Evolutionary conservation across 2,113 vertebrate genomes (phyloP).

Genomic region (Strix uralensis): DNA sequence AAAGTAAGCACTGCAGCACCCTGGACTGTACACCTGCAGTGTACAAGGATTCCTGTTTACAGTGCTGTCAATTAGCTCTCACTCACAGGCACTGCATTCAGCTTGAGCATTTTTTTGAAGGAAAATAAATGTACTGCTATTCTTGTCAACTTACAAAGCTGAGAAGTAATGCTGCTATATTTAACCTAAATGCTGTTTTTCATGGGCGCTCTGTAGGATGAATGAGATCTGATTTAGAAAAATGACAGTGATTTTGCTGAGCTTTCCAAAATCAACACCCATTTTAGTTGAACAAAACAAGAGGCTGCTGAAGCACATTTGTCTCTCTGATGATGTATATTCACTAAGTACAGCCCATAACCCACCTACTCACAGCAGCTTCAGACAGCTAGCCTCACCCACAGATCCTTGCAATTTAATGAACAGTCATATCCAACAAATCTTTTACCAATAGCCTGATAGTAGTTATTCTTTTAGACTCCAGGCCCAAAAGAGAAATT

Average conservation of each 20-base stretch:
- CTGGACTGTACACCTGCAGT: background rate
- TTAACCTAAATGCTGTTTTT: constrained; percentile 38
- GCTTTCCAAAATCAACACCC: constrained; percentile 58
- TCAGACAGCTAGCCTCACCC: constrained; percentile 15
- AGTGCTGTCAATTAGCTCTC: background rate
- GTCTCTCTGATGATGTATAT: constrained; percentile 68
- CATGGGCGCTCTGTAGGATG: constrained; percentile 21
- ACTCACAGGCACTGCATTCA: background rate
- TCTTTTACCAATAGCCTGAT: constrained; percentile 49
- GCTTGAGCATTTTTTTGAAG: background rate
- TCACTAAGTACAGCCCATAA: constrained; percentile 66
- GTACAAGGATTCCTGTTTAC: background rate
- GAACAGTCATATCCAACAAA: constrained; percentile 68
- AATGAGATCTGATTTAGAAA: constrained; percentile 51
- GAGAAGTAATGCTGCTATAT: constrained; percentile 38
- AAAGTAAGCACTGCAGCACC: background rate
- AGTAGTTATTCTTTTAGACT: constrained; percentile 39
- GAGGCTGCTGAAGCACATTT: constrained; percentile 47
- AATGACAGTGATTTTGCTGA: constrained; percentile 28
- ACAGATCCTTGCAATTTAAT: constrained; percentile 55
- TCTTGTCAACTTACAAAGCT: constrained; percentile 27
- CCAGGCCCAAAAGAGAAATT: constrained; percentile 65
- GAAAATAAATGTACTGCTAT: constrained; percentile 32
- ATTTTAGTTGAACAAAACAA: constrained; percentile 59
- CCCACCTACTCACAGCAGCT: constrained; percentile 40